Conservation (phyloP, 1,140 invertebrate species). For the Drosophila nigromelanica region DNA sequence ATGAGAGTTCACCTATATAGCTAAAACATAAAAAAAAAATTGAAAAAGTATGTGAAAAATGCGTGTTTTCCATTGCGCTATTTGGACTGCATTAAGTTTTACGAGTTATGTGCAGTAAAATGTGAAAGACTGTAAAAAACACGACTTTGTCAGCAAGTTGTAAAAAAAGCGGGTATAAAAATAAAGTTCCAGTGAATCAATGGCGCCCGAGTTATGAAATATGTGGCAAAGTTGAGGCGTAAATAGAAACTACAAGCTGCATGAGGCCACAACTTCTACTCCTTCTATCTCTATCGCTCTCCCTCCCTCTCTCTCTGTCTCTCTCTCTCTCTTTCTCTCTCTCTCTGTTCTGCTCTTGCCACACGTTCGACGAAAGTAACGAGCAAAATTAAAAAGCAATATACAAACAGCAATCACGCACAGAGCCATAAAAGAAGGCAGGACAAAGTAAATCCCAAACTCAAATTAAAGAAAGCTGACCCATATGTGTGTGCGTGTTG, state of each 20-base stretch:
- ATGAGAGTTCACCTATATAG: background rate
- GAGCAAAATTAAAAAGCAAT: constrained; percentile 80
- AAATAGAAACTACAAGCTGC: constrained; percentile 63
- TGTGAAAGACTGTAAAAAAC: constrained; percentile 22
- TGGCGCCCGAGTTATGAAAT: constrained; percentile 64
- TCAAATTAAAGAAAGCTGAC: constrained; percentile 67
- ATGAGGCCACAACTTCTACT: constrained; percentile 15
- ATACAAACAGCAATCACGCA: constrained; percentile 79
- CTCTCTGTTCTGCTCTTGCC: constrained; percentile 6
- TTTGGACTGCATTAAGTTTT: constrained; percentile 44
- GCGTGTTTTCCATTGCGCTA: constrained; percentile 13
- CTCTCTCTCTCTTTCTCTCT: background rate
- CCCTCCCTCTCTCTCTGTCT: background rate
- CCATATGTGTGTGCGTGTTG: constrained; percentile 11
- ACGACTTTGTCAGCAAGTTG: constrained; percentile 42
- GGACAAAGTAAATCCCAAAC: constrained; percentile 46
- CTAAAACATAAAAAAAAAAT: background rate
- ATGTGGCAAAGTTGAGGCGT: constrained; percentile 56
- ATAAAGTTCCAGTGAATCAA: constrained; percentile 19
- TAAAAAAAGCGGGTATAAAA: constrained; percentile 7
- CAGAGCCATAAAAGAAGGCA: constrained; percentile 28
- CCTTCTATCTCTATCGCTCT: background rate
- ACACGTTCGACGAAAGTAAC: constrained; percentile 70
- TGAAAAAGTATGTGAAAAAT: constrained; percentile 19
- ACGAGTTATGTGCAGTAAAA: constrained; percentile 28